These are phyloP conservation scores for Sphaerophoria rueppellii DNA, from an alignment of 2,888 invertebrate species.

Conservation along the genomic window DNA sequence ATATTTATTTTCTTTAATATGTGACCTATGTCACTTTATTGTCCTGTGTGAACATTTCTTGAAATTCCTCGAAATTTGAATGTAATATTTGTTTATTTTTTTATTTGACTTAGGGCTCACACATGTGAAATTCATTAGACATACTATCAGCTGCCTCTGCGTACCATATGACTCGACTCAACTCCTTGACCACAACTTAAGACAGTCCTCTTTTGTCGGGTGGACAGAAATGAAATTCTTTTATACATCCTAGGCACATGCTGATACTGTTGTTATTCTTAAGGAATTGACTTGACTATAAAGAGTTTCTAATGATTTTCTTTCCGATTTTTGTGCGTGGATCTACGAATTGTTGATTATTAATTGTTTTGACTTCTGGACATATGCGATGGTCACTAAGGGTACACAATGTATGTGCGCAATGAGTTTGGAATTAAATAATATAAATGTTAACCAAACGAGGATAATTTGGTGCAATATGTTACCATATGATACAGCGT, in stretches of 20 bases:
- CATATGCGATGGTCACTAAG: slow-evolving; percentile 16
- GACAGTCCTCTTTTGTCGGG: slow-evolving; percentile 21
- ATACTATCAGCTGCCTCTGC: slow-evolving; percentile 50
- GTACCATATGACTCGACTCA: background rate
- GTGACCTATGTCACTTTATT: background rate
- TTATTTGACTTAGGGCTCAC: slow-evolving; percentile 50
- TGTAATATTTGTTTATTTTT: slow-evolving; percentile 61
- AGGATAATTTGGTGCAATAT: slow-evolving; percentile 36
- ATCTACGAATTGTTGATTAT: background rate
- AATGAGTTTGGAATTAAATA: background rate
- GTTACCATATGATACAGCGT: slow-evolving; percentile 13
- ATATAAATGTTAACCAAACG: slow-evolving; percentile 53
- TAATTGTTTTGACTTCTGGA: background rate
- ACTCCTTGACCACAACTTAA: slow-evolving; percentile 69
- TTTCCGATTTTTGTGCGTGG: background rate
- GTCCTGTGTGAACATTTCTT: too few species aligned
- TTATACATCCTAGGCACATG: slow-evolving; percentile 61
- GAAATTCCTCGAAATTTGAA: too few species aligned
- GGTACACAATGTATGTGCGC: background rate
- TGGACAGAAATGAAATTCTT: slow-evolving; percentile 50
- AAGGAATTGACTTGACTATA: slow-evolving; percentile 25
- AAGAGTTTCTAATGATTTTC: background rate
- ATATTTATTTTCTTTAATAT: background rate
- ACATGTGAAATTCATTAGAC: slow-evolving; percentile 62
- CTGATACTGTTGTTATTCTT: slow-evolving; percentile 41